Base-by-base conservation (phyloP, 2,797 vertebrate genomes). In the Sebastes diaconus region DNA sequence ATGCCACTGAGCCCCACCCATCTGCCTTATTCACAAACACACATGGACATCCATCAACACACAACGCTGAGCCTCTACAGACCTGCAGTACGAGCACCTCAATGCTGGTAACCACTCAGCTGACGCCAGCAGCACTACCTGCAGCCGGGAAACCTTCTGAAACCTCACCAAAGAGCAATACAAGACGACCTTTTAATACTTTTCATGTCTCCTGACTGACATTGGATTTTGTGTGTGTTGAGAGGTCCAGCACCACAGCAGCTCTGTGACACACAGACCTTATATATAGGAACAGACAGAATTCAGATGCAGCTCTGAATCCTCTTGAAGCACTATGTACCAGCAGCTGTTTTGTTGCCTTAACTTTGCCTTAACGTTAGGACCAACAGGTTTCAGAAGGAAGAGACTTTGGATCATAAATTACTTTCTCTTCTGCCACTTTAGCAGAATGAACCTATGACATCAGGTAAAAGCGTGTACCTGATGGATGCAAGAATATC, bases 101-200 rank as follows among this genome's bases (percentile, higher is more conserved):
- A 61, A 67, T 34, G 81, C 89, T 84, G 89, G 87, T 36, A 57
- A 84, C 82, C 78, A 81, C 84, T 88, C 79, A 76, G 77, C 81
- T 77, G 79, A 85, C 54, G 54, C 88, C 90, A 84, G 83, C 76
- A 79, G 79, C 86, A 74, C 86, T 61, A 73, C 87, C 77, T 81
- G 81, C 87, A 90, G 84, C 88, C 84, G 76, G 75, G 79, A 84
- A 86, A 92, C 90, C 89, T 84, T 68, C 71, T 76, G 81, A 84
- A 88, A 87, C 92, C 88, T 92, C 92, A 93, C 87, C 91, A 93
- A 94, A 94, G 86, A 93, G 90, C 91, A 92, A 86, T 77, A 90
- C 83, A 70, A 75, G 72, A 84, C 24, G 22, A 76, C 16, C 16
- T 82, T 86, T 22, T 87, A 46, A 71, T 60, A 76, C 72, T 39